phyloP scores from a whole-genome alignment of 2,797 vertebrate species.

The Momotus momota region DNA sequence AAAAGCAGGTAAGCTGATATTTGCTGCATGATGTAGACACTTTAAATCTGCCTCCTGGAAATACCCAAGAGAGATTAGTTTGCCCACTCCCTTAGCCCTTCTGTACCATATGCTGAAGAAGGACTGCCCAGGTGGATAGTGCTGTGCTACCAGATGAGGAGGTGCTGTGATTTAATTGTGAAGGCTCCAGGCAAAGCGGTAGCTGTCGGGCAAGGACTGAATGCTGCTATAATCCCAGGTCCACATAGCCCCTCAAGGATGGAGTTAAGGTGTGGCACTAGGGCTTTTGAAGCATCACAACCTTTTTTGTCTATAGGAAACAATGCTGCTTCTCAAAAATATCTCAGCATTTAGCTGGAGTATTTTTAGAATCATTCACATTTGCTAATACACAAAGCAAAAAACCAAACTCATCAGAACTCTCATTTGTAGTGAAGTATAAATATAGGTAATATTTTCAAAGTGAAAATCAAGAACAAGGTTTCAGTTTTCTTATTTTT shows the following conservation, averaged over 20 bases:
- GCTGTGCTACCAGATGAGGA: neutral
- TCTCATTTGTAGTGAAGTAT: neutral
- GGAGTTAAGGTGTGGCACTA: neutral
- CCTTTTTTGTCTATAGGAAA: neutral
- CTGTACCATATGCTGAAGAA: neutral
- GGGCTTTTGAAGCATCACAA: neutral
- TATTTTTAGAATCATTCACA: neutral
- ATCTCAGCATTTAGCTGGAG: neutral
- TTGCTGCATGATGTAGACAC: neutral
- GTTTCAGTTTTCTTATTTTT: neutral
- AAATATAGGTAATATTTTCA: neutral
- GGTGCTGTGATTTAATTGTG: neutral
- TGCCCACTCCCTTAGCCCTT: neutral
- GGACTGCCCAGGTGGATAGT: neutral
- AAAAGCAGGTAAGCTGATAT: neutral
- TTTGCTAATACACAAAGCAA: neutral
- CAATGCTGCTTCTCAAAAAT: neutral
- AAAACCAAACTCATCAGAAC: neutral
- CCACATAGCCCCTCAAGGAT: neutral
- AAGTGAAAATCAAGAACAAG: neutral
- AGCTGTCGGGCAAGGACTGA: neutral
- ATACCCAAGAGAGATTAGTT: neutral
- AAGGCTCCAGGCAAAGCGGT: neutral
- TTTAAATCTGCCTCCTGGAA: neutral
- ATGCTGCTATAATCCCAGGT: neutral